Evolutionary conservation across 2,888 invertebrate genomes (phyloP).

Genomic region (Cheilosia scutellata): DNA sequence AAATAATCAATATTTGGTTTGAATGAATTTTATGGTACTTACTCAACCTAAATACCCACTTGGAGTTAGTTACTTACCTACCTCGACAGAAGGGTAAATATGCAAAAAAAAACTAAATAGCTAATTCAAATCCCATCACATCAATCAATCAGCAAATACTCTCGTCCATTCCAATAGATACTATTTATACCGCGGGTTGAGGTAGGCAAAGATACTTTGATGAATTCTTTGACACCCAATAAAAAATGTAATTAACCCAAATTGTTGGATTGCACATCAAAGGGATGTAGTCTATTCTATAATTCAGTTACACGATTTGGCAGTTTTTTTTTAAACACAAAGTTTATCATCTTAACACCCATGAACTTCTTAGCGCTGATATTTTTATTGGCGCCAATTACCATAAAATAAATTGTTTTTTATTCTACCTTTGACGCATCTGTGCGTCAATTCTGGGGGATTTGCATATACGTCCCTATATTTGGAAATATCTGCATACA

Average conservation of each 20-base stretch:
- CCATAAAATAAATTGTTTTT: conserved; percentile 57
- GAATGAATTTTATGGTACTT: conserved; percentile 29
- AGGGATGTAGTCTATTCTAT: conserved; percentile 28
- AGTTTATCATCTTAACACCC: conserved; percentile 31
- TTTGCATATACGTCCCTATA: background rate
- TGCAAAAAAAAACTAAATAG: conserved; percentile 19
- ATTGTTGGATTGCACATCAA: conserved; percentile 57
- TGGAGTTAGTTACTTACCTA: background rate
- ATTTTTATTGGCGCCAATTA: conserved; percentile 44
- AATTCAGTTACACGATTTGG: background rate
- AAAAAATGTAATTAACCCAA: conserved; percentile 69
- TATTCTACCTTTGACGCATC: conserved; percentile 48
- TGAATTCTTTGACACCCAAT: conserved; percentile 70
- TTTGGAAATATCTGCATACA: background rate
- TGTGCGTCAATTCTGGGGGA: conserved; percentile 25
- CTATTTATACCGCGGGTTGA: conserved; percentile 21
- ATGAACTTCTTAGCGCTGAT: background rate
- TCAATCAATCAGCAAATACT: background rate
- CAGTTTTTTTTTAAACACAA: conserved; percentile 27
- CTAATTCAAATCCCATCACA: conserved; percentile 32
- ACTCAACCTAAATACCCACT: conserved; percentile 23
- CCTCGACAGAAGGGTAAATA: background rate
- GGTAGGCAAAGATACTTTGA: conserved; percentile 40
- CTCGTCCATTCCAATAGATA: background rate
- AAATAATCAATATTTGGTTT: conserved; percentile 50